These are phyloP conservation scores for Poecile montanus DNA, from an alignment of 2,797 vertebrate species.

Conservation along the genomic window DNA sequence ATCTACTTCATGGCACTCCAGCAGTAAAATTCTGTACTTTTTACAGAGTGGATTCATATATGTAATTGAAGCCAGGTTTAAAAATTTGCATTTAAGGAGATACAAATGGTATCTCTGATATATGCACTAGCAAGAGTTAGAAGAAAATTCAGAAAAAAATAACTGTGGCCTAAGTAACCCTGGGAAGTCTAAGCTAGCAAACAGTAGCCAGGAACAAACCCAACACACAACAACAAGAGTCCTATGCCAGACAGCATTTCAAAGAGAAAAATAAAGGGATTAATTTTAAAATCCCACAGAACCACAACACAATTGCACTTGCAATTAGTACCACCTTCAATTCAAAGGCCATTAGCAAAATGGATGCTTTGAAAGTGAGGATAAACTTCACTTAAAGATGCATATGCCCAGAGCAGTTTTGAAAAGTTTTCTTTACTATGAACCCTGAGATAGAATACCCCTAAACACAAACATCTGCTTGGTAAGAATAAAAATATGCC, in stretches of 20 bases:
- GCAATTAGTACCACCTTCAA: not conserved
- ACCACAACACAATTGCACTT: not conserved
- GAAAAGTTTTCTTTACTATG: not conserved
- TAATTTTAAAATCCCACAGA: not conserved
- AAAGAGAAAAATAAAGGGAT: not conserved
- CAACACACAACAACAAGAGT: not conserved
- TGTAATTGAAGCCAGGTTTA: not conserved
- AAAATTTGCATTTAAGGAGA: not conserved
- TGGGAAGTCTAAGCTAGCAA: not conserved
- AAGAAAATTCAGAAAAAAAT: not conserved
- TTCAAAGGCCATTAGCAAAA: not conserved
- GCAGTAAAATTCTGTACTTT: not conserved
- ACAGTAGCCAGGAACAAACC: not conserved
- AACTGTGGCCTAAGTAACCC: accelerated
- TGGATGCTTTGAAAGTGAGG: not conserved
- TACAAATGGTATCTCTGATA: not conserved
- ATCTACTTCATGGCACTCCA: not conserved
- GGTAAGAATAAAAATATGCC: not conserved
- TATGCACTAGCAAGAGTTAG: not conserved
- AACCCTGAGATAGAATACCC: not conserved
- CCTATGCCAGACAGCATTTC: not conserved
- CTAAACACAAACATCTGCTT: not conserved
- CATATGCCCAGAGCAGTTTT: not conserved
- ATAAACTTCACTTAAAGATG: not conserved
- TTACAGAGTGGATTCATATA: not conserved